These are phyloP conservation scores for Gerosis bhagava DNA, from an alignment of 2,888 invertebrate species.

Conservation along the genomic window DNA sequence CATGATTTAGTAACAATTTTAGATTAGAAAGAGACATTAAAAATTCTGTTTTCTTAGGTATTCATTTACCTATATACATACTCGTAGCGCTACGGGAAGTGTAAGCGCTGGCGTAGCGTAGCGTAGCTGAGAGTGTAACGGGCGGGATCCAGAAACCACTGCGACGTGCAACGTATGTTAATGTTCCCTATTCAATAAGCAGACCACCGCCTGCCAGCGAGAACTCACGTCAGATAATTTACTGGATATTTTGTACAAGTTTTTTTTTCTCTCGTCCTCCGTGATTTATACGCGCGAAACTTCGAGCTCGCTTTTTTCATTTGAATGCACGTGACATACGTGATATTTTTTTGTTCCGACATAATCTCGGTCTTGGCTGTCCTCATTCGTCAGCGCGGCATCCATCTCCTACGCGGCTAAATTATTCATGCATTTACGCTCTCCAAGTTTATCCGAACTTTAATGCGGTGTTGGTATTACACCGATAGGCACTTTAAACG, in stretches of 20 bases:
- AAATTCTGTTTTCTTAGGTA: too few relatives aligned
- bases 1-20: too few relatives aligned
- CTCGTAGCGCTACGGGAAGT: too few relatives aligned
- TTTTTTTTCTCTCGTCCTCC: conserved; percentile 79
- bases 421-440: conserved; percentile 79
- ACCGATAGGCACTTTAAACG: conserved; percentile 69
- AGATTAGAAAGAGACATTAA: too few relatives aligned
- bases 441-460: conserved; percentile 67
- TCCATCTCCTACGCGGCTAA: conserved; percentile 72
- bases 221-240: conserved; percentile 82
- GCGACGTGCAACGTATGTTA: conserved; percentile 79
- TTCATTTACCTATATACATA: too few relatives aligned
- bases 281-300: conserved; percentile 81
- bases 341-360: conserved; percentile 78
- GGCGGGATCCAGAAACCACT: conserved; percentile 47
- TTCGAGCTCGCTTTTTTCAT: conserved; percentile 80
- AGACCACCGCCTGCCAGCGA: conserved; percentile 79
- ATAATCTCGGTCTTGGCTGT: conserved; percentile 69
- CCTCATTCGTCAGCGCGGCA: conserved; percentile 72
- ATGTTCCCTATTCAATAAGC: conserved; percentile 81
- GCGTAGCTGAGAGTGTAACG: conserved; percentile 20
- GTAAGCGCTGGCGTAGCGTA: conserved; percentile 7
- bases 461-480: conserved; percentile 68
- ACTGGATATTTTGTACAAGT: conserved; percentile 82
- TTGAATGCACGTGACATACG: conserved; percentile 81